Evolutionary conservation across 2,888 invertebrate genomes (phyloP).

Genomic region (Scaptomyza parva): DNA sequence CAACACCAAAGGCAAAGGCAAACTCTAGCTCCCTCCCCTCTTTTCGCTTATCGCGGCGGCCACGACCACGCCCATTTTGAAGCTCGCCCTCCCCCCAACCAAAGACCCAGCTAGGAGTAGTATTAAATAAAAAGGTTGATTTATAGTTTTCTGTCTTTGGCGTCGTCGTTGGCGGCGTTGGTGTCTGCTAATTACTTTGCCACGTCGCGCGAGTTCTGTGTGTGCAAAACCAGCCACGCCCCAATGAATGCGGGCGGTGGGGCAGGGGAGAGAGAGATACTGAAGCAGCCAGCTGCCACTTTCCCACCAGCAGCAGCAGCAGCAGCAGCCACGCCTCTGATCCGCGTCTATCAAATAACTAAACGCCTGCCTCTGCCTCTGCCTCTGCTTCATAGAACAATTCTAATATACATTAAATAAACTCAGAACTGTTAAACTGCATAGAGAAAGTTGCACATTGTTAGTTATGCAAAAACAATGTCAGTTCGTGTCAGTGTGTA

Average conservation of each 20-base stretch:
- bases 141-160: slow-evolving; percentile 68
- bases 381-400: too few species aligned
- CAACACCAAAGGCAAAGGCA: not conserved
- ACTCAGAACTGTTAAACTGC: slow-evolving; percentile 62
- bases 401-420: slow-evolving; percentile 76
- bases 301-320: too few species aligned
- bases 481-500: slow-evolving; percentile 9
- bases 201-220: slow-evolving; percentile 60
- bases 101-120: slow-evolving; percentile 8
- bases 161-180: too few species aligned
- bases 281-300: not conserved
- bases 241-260: slow-evolving; percentile 12
- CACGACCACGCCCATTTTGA: slow-evolving; percentile 13
- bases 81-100: not conserved
- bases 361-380: slow-evolving; percentile 21
- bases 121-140: slow-evolving; percentile 71
- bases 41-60: slow-evolving; percentile 30
- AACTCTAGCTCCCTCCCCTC: slow-evolving; percentile 1
- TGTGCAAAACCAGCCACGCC: slow-evolving; percentile 64
- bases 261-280: not conserved
- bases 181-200: slow-evolving; percentile 79
- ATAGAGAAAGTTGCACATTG: slow-evolving; percentile 48
- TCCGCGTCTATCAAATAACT: slow-evolving; percentile 40
- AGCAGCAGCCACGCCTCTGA: slow-evolving; percentile 40
- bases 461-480: slow-evolving; percentile 1